These are phyloP conservation scores for Pentalonia nigronervosa DNA, from an alignment of 1,140 invertebrate genomes.

Conservation along the genomic window DNA sequence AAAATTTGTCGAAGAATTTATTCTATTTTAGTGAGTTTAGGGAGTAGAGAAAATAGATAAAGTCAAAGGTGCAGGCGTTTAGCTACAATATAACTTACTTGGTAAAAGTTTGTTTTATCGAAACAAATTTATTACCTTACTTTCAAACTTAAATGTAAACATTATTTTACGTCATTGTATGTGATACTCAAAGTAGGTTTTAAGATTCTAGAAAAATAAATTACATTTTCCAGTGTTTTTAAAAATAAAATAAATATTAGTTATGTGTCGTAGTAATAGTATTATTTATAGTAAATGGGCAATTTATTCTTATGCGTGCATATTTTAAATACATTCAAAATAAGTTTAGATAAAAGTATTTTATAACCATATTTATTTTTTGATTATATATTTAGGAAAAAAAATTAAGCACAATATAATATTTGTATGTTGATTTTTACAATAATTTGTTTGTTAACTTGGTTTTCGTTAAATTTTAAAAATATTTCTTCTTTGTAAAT, in stretches of 20 bases:
- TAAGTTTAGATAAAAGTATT: too few relatives aligned
- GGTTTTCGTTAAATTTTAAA: not conserved
- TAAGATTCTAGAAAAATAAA: not conserved
- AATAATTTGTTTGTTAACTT: not conserved
- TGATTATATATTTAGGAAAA: too few relatives aligned
- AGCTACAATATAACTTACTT: not conserved
- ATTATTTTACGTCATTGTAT: not conserved
- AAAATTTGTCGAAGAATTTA: not conserved
- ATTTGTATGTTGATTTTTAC: not conserved
- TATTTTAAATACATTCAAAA: too few relatives aligned
- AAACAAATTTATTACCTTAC: not conserved
- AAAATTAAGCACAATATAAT: not conserved
- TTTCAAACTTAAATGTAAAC: not conserved
- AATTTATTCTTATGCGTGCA: too few relatives aligned
- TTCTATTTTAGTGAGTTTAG: not conserved
- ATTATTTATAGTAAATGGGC: too few relatives aligned
- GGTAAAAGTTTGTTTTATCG: conserved; percentile 26
- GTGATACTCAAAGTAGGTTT: too few relatives aligned
- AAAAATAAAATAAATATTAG: not conserved
- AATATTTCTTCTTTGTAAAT: too few relatives aligned
- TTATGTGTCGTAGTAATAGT: not conserved
- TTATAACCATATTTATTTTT: too few relatives aligned
- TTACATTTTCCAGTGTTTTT: not conserved
- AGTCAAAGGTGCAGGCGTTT: not conserved
- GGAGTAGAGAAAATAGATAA: not conserved